Percentiles rank a stretch among this genome's conserved stretches.
phyloP scores from a whole-genome alignment of 53 echinoderm and acorn worm genomes.

The Stichopus horrens region DNA sequence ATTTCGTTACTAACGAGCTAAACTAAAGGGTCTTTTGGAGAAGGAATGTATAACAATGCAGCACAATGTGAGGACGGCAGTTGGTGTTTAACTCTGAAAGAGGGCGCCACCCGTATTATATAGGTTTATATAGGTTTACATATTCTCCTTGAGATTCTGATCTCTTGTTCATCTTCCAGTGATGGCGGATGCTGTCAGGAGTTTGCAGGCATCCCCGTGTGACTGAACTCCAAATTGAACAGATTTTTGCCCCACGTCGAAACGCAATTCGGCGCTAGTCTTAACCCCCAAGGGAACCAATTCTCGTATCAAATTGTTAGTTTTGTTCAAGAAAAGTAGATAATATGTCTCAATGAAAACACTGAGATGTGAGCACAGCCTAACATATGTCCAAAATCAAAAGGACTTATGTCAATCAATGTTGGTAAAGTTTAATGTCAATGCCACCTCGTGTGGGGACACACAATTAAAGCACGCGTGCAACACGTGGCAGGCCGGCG shows the following conservation, averaged over 20 bases:
- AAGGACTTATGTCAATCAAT: not conserved
- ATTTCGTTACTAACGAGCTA: too few species aligned
- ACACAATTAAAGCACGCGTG: conserved; percentile 19
- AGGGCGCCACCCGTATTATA: too few species aligned
- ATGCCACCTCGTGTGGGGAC: not conserved
- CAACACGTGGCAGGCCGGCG: conserved; percentile 29
- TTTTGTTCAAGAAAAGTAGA: not conserved
- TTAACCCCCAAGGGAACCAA: not conserved
- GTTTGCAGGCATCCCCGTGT: not conserved
- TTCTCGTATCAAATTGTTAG: conserved; percentile 3
- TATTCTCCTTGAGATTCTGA: too few species aligned
- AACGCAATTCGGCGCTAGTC: not conserved
- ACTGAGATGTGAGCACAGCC: conserved; percentile 3
- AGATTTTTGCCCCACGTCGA: conserved; percentile 29
- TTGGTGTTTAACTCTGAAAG: too few species aligned
- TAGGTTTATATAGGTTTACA: too few species aligned
- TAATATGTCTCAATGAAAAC: conserved; percentile 2
- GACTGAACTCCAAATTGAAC: conserved; percentile 30
- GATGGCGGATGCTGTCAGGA: not conserved
- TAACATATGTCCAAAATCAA: conserved; percentile 14
- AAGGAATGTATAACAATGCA: too few species aligned
- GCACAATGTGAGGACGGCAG: too few species aligned
- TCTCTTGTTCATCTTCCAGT: too few species aligned
- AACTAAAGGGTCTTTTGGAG: too few species aligned
- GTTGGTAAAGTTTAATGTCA: conserved; percentile 18